These are phyloP conservation scores for Piscicola geometra DNA, from an alignment of 2,888 invertebrate genomes.

Conservation along the genomic window DNA sequence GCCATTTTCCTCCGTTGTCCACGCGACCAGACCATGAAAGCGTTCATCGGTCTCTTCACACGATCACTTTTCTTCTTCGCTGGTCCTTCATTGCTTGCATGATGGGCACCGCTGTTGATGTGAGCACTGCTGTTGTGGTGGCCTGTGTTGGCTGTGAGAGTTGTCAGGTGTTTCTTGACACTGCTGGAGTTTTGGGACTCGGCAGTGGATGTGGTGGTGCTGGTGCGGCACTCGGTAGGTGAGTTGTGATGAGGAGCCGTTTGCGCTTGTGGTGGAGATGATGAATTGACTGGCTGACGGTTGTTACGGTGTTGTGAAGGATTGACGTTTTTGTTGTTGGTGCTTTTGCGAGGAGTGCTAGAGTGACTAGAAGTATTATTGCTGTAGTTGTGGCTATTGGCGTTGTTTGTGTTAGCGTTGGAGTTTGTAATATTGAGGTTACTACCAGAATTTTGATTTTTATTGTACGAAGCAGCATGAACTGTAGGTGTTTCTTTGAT, in stretches of 20 bases:
- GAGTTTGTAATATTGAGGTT: not conserved
- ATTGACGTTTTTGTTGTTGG: not conserved
- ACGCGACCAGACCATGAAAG: slow-evolving; percentile 99
- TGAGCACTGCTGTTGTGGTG: slow-evolving; percentile 3
- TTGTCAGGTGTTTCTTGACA: not conserved
- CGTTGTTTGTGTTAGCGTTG: not conserved
- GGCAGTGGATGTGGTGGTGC: not conserved
- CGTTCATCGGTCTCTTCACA: slow-evolving; percentile 98
- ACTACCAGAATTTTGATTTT: not conserved
- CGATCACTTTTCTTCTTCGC: slow-evolving; percentile 59
- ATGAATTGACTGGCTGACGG: not conserved
- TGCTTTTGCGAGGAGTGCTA: not conserved
- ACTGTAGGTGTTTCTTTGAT: not conserved
- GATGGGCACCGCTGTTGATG: not conserved
- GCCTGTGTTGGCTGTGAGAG: slow-evolving; percentile 5
- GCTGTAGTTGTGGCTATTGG: not conserved
- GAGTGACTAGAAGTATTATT: not conserved
- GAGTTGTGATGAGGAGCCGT: slow-evolving; percentile 28
- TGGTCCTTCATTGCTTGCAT: not conserved
- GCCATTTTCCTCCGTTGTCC: slow-evolving; percentile 97
- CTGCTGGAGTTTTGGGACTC: not conserved
- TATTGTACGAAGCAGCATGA: not conserved
- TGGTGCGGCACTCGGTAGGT: slow-evolving; percentile 15
- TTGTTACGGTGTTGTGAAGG: not conserved
- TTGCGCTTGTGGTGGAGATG: slow-evolving; percentile 26